Base-by-base conservation (phyloP, 1,140 invertebrate genomes). In the Thereuonema tuberculata region DNA sequence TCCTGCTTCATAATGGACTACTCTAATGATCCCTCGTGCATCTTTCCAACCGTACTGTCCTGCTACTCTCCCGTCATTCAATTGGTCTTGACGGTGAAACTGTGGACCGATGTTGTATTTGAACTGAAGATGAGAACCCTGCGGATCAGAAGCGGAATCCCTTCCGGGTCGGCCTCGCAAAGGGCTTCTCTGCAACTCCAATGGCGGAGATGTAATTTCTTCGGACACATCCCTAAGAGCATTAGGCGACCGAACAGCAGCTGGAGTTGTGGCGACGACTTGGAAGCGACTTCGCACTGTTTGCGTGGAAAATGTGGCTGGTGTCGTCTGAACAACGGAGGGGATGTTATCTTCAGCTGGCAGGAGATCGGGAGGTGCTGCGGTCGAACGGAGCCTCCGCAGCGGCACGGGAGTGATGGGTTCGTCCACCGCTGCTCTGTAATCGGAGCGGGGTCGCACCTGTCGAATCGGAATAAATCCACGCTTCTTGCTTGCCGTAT, bases 11-110 rank as follows among this genome's bases (percentile, higher is more conserved):
- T 87, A 88, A 70, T 85, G 84, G 26, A 83, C 85, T 27, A 80
- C 81, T 43, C 79, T 75, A 28, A 63, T 29, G 62, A 79, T 77
- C 24, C 81, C 79, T 48, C 82, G 77, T 1, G 83, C 79, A 68
- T 86, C 83, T n/a, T 86, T 77, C 66, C 83, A 84, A 37, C 85
- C 85, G 62, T 86, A 87, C 69, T 85, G 87, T 62, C 85, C 85
- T 62, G 86, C 87, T 0, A 84, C 85, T 14, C 82, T 82, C 12
- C 82, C 82, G 65, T 86, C 84, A 0, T 82, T 79, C 17, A 82
- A 84, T 55, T 81, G 77, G 43, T 76, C 80, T 73, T 88, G 27
- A 9, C 15, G 21, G 49, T 29, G 57, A 50, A 59, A 59, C 24
- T 17, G 2, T 12, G n/a, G 49, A 9, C 43, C 57, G 2, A 23